Evolutionary conservation across 1,140 invertebrate genomes (phyloP).

Genomic region (Delia radicum): DNA sequence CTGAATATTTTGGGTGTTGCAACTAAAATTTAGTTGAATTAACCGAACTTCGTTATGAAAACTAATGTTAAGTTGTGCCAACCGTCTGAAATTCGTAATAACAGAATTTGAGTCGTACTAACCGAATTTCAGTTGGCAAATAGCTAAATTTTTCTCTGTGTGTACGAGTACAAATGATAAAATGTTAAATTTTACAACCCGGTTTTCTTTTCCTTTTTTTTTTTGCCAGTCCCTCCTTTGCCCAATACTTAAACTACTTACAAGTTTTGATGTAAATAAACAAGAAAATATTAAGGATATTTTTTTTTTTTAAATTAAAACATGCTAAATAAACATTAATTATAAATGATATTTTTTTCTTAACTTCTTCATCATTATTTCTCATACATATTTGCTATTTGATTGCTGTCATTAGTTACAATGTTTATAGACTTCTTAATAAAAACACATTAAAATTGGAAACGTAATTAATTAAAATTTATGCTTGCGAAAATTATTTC

Average conservation of each 20-base stretch:
- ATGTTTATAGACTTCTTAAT: not conserved
- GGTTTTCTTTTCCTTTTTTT: too few species aligned
- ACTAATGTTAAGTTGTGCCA: too few species aligned
- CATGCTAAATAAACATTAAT: constrained; percentile 19
- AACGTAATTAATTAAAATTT: not conserved
- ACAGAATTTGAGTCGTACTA: too few species aligned
- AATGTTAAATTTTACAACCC: too few species aligned
- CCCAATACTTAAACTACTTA: not conserved
- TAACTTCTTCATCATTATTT: not conserved
- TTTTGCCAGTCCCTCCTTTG: not conserved
- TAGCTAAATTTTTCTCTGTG: too few species aligned
- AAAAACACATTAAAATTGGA: not conserved
- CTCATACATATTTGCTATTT: not conserved
- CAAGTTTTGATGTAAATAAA: not conserved
- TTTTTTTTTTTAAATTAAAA: constrained; percentile 22
- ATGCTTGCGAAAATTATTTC: not conserved
- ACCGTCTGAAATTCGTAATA: too few species aligned
- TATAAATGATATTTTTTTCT: not conserved
- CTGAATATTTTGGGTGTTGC: too few species aligned
- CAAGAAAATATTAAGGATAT: constrained; percentile 15
- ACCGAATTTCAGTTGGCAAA: too few species aligned
- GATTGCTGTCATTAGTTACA: not conserved
- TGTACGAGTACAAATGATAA: too few species aligned
- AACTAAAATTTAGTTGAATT: too few species aligned
- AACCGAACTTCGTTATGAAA: too few species aligned